Percentiles rank a stretch among this genome's conserved stretches.
phyloP scores from a whole-genome alignment of 2,797 vertebrate species.

The Gymnoscopelus microlampas region DNA sequence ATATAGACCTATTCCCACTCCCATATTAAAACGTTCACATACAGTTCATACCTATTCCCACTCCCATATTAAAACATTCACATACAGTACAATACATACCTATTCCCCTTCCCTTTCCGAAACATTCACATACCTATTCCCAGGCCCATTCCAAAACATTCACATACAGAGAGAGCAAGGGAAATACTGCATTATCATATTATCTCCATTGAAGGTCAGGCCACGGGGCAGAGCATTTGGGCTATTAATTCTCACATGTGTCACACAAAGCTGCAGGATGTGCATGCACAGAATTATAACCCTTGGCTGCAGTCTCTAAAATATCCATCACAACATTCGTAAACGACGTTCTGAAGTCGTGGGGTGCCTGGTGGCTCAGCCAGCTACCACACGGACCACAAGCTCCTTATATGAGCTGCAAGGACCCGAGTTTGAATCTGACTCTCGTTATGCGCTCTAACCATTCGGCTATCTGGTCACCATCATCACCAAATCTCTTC shows the following conservation, averaged over 20 bases:
- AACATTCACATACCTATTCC: slow-evolving; percentile 2
- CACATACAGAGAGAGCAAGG: slow-evolving; percentile 3
- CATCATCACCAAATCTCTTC: too few species aligned
- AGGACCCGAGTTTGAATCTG: too few species aligned
- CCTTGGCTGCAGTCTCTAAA: slow-evolving; percentile 8
- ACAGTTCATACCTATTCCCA: background rate
- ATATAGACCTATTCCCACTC: background rate
- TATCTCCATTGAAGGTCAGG: background rate
- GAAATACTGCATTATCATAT: too few species aligned
- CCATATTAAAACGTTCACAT: too few species aligned
- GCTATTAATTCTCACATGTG: slow-evolving; percentile 4
- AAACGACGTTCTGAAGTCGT: background rate
- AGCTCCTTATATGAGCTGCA: too few species aligned
- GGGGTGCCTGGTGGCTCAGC: too few species aligned
- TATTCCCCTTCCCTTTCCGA: background rate
- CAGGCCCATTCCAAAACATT: too few species aligned
- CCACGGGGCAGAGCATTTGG: background rate
- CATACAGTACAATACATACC: background rate
- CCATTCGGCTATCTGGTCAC: too few species aligned
- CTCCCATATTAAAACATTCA: too few species aligned
- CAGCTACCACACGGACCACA: too few species aligned
- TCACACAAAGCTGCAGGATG: slow-evolving; percentile 6
- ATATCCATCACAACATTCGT: slow-evolving; percentile 3
- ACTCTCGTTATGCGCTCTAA: too few species aligned
- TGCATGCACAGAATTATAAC: background rate